phyloP scores from a whole-genome alignment of 2,888 invertebrate genomes.

The Caenorhabditis becei region DNA sequence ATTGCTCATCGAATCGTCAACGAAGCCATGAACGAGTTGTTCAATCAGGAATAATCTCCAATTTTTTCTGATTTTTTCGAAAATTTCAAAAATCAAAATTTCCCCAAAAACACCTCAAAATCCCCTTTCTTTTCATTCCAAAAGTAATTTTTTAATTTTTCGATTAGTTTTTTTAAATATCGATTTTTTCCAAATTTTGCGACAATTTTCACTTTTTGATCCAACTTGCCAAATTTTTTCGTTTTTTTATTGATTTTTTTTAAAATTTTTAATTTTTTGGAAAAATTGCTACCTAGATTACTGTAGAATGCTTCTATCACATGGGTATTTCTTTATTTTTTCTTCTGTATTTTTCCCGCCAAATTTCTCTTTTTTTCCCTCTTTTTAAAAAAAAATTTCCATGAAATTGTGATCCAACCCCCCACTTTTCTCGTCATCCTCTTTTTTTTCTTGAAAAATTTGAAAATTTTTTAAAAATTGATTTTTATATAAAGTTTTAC shows the following conservation, averaged over 20 bases:
- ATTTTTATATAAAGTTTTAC: not conserved
- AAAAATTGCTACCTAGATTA: not conserved
- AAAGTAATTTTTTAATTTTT: not conserved
- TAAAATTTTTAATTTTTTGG: not conserved
- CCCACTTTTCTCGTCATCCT: not conserved
- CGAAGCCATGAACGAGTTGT: conserved; percentile 69
- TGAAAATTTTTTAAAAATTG: not conserved
- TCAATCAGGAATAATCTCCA: conserved; percentile 47
- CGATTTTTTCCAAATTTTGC: too few species aligned
- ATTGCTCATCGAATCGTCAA: conserved; percentile 68
- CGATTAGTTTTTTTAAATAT: not conserved
- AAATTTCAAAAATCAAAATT: conserved; percentile 1
- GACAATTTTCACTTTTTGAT: too few species aligned
- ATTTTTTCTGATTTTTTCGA: not conserved
- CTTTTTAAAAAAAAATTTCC: conserved; percentile 32
- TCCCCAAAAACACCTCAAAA: too few species aligned
- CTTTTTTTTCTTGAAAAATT: not conserved
- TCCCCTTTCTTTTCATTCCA: not conserved
- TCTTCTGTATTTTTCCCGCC: not conserved
- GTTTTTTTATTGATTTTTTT: too few species aligned
- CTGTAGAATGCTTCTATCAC: not conserved
- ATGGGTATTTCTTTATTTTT: not conserved
- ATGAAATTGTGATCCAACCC: conserved; percentile 27
- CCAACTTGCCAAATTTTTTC: conserved; percentile 5
- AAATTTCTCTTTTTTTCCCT: not conserved